Evolutionary conservation across 1,140 invertebrate species (phyloP), one percentile per base, ranked within the genome.

Genomic region (Drosophila navojoa): DNA sequence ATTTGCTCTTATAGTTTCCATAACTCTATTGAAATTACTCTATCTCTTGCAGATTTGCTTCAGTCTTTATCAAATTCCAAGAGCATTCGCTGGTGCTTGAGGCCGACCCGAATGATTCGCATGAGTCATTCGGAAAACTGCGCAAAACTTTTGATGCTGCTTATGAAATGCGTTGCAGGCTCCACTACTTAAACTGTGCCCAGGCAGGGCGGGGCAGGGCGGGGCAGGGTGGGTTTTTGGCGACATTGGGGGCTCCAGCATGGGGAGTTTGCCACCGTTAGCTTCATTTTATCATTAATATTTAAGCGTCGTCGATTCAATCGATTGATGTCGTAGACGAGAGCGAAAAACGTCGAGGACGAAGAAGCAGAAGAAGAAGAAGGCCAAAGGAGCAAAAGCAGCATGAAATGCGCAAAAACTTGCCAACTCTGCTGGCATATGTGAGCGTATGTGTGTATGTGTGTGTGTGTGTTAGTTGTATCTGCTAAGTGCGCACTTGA

Each of bases 241-340:
- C 4, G 27, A 29, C 27, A 29, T 29, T 29, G 4, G 27, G 32
- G 32, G 32, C 27, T 29, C 27, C 1, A 29, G 27, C 9, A 32
- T 32, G 32, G 47, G 59, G 3, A 22, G 67, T 13, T 13, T 25
- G 73, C 62, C 59, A 69, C 42, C 77, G 60, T 68, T 69, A 44
- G 69, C 35, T 72, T 75, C 69, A 57, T 79, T 69, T 74, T 64
- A 79, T 79, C 82, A 87, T 87, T 89, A 87, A 87, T 87, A 87
- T 89, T 87, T 87, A 89, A 87, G 84, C 76, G 79, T 61, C 82
- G 84, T 87, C 82, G 82, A 82, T 89, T 82, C 76, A 79, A 87
- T 87, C 82, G 82, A 87, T 87, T 78, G 67, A 76, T 71, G 60
- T 54, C 45, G 49, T n/a, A 19, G 38, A 38, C 9, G 57, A 5